A percentile compares a stretch with the other conserved stretches of the same genome.
Evolutionary conservation across 1,140 invertebrate genomes (phyloP).

Genomic region (Halesus radiatus): DNA sequence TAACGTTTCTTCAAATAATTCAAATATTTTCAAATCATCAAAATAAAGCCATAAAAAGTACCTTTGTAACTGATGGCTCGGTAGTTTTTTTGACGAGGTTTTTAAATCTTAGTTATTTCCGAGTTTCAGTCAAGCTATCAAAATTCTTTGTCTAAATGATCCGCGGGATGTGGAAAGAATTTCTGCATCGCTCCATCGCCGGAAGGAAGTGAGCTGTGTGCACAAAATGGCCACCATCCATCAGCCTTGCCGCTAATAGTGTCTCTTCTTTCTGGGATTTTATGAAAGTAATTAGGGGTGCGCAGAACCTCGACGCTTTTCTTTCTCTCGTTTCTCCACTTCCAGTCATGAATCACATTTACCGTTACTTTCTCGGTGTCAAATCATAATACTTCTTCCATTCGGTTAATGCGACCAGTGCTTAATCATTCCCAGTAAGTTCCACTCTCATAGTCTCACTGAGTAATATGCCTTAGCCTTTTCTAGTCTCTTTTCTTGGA

Average conservation of each 20-base stretch:
- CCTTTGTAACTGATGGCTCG: too few species aligned
- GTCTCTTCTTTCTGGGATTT: constrained; percentile 29
- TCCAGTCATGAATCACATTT: constrained; percentile 34
- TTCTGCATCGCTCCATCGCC: constrained; percentile 11
- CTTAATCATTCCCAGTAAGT: background rate
- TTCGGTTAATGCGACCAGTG: constrained; percentile 3
- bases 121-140: too few species aligned
- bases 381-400: constrained; percentile 34
- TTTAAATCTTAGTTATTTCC: too few species aligned
- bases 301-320: background rate
- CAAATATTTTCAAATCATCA: too few species aligned
- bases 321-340: background rate
- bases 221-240: constrained; percentile 35
- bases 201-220: constrained; percentile 10
- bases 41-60: too few species aligned
- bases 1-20: too few species aligned
- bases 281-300: constrained; percentile 30
- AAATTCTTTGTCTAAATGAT: too few species aligned
- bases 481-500: constrained; percentile 5
- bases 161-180: background rate
- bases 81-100: too few species aligned
- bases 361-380: constrained; percentile 26
- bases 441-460: background rate
- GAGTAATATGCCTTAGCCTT: background rate
- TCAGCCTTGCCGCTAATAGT: background rate